Percentiles rank a stretch among this genome's conserved stretches.
These are phyloP conservation scores for Anguilla megastoma DNA, from an alignment of 2,797 vertebrate genomes.

Conservation along the genomic window DNA sequence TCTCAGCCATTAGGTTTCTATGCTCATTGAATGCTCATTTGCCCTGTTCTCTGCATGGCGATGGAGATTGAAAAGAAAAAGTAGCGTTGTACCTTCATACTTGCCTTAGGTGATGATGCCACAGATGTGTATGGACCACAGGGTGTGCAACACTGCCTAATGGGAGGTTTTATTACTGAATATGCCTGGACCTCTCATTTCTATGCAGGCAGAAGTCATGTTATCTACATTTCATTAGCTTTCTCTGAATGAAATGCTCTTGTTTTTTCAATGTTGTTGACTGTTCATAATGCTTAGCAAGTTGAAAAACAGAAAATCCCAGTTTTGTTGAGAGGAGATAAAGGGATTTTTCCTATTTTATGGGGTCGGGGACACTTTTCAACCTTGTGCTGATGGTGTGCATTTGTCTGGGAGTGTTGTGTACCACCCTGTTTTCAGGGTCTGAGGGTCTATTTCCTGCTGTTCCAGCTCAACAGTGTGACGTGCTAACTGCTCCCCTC, in stretches of 20 bases:
- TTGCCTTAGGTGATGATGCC: background rate
- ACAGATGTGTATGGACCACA: background rate
- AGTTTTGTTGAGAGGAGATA: background rate
- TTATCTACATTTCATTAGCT: background rate
- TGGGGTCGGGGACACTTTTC: background rate
- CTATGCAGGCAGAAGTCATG: background rate
- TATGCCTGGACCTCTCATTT: background rate
- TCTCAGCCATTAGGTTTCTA: background rate
- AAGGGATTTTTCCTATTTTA: background rate
- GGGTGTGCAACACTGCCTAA: background rate
- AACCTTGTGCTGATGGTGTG: background rate
- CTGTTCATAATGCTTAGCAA: background rate
- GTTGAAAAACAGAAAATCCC: background rate
- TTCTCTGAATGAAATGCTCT: background rate
- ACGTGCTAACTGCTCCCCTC: constrained; percentile 39
- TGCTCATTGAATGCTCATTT: background rate
- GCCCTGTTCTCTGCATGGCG: background rate
- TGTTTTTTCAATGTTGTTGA: background rate
- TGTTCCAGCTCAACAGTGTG: constrained; percentile 1
- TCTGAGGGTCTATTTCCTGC: background rate
- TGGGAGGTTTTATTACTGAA: background rate
- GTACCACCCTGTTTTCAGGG: background rate
- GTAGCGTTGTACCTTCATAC: background rate
- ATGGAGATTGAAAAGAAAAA: background rate
- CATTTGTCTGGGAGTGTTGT: background rate